Percentiles rank a stretch among this genome's conserved stretches.
Evolutionary conservation across 2,113 vertebrate genomes (phyloP).

Genomic region (Daboia siamensis): DNA sequence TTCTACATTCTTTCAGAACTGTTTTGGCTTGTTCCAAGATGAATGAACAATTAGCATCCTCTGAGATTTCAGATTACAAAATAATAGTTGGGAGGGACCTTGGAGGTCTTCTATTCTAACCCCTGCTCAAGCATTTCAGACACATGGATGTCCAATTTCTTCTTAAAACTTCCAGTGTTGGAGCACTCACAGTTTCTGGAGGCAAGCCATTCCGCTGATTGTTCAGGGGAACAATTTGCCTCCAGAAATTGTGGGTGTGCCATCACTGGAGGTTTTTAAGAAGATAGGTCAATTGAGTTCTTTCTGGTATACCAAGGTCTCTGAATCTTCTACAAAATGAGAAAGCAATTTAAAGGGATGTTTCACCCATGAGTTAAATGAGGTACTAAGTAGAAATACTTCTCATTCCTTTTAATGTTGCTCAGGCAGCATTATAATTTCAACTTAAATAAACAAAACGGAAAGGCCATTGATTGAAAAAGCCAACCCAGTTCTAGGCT

Average conservation of each 20-base stretch:
- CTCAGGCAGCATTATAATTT: background rate
- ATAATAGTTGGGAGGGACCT: background rate
- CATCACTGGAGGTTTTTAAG: background rate
- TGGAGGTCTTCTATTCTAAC: too few species aligned
- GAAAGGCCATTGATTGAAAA: background rate
- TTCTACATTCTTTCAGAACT: background rate
- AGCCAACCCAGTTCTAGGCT: too few species aligned
- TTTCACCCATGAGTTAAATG: background rate
- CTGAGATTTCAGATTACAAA: background rate
- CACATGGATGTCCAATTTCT: too few species aligned
- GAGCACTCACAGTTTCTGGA: too few species aligned
- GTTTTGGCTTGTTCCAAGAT: background rate
- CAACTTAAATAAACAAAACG: background rate
- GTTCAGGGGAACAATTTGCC: too few species aligned
- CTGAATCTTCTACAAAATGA: background rate
- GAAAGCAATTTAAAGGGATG: background rate
- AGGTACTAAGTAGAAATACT: background rate
- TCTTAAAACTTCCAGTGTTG: too few species aligned
- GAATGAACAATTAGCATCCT: background rate
- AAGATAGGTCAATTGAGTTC: background rate
- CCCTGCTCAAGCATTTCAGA: too few species aligned
- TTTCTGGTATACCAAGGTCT: background rate
- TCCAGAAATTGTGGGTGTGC: too few species aligned
- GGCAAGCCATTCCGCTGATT: too few species aligned
- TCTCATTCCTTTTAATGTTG: background rate